Conservation (phyloP, 2,888 invertebrate genomes). For the Platycnemis pennipes region DNA sequence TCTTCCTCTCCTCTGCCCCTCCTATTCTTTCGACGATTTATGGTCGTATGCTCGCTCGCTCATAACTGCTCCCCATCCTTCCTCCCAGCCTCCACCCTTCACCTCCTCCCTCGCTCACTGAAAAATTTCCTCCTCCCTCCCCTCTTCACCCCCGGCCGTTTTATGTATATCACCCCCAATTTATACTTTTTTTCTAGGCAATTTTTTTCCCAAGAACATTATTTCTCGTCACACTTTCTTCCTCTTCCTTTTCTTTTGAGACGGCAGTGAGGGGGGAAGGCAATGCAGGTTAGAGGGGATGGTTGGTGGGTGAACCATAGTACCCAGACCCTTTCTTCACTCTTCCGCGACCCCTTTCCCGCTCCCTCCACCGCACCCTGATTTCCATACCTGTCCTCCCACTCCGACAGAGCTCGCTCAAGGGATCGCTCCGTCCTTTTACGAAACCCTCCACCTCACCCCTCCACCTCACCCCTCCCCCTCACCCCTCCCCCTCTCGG, state of each 20-base stretch:
- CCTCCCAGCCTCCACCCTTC: background rate
- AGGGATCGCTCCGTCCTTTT: background rate
- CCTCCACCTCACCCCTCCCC: too few species aligned
- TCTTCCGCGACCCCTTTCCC: background rate
- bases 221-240: conserved; percentile 14
- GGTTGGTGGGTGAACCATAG: too few species aligned
- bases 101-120: background rate
- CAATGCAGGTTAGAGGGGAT: too few species aligned
- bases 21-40: conserved; percentile 41
- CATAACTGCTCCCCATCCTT: conserved; percentile 33
- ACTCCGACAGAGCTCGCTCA: background rate
- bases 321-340: background rate
- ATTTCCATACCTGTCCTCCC: conserved; percentile 42
- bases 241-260: background rate
- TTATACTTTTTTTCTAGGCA: background rate
- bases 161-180: conserved; percentile 19
- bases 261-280: background rate
- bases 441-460: background rate
- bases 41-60: conserved; percentile 37
- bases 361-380: background rate
- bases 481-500: too few species aligned
- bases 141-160: background rate
- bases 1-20: background rate
- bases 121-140: conserved; percentile 22
- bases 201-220: background rate